Evolutionary conservation across 30 jellyfish, hydroid and myxozoan genomes (phyloP).

Genomic region (Aurelia aurita complex sp. Pacific): DNA sequence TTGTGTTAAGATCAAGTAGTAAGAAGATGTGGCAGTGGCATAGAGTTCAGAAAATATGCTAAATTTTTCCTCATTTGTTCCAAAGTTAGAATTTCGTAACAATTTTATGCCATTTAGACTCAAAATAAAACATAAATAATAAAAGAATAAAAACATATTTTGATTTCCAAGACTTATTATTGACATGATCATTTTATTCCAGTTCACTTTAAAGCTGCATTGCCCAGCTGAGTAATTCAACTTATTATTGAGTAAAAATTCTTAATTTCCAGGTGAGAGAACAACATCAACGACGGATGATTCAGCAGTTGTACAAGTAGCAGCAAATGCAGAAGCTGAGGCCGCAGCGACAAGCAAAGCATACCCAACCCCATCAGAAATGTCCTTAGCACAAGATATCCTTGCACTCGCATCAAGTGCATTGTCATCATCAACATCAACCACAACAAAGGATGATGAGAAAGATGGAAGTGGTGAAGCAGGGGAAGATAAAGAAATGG

Average conservation of each 20-base stretch:
- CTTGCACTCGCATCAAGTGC: slow-evolving; percentile 84
- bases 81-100: not conserved
- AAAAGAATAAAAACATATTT: not conserved
- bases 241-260: too few relatives aligned
- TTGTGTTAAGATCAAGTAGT: too few relatives aligned
- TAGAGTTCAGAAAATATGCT: too few relatives aligned
- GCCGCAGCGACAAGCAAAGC: slow-evolving; percentile 65
- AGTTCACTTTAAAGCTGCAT: too few relatives aligned
- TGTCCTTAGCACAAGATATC: slow-evolving; percentile 83
- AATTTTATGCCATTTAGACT: not conserved
- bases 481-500: slow-evolving; percentile 1
- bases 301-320: slow-evolving; percentile 44
- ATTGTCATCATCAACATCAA: slow-evolving; percentile 74
- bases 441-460: slow-evolving; percentile 21
- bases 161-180: not conserved
- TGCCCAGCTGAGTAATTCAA: too few relatives aligned
- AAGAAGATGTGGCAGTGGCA: too few relatives aligned
- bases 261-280: slow-evolving; percentile 18
- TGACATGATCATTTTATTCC: not conserved
- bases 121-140: not conserved
- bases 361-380: slow-evolving; percentile 72
- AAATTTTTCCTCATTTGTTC: too few relatives aligned
- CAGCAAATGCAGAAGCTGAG: slow-evolving; percentile 59
- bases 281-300: slow-evolving; percentile 41
- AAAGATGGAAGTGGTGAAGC: slow-evolving; percentile 3